Evolutionary conservation across 92 coral and sea anemone species (phyloP).

Genomic region (Palythoa heliodiscus): DNA sequence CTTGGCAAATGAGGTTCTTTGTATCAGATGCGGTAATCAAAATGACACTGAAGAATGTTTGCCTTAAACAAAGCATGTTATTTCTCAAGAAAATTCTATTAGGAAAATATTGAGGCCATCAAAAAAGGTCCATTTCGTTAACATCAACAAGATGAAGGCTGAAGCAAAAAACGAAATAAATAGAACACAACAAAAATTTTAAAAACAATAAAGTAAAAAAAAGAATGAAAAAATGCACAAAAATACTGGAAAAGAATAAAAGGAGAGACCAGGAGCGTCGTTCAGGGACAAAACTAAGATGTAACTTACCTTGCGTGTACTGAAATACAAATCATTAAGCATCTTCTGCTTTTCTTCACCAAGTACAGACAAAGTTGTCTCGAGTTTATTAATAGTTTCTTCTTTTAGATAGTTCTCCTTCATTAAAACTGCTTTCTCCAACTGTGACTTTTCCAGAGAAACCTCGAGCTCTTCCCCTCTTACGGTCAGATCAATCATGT

Average conservation of each 20-base stretch:
- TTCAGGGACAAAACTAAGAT: neutral
- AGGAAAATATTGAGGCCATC: too few species aligned
- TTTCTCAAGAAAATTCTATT: too few species aligned
- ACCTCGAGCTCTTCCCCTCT: conserved; percentile 71
- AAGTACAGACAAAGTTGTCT: conserved; percentile 63
- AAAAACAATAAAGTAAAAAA: neutral
- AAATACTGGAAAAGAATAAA: neutral
- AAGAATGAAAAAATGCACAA: neutral
- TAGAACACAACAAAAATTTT: too few species aligned
- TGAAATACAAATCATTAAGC: conserved; percentile 74
- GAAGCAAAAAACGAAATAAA: neutral
- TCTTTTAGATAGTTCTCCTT: conserved; percentile 70
- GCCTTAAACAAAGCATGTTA: too few species aligned
- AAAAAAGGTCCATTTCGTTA: too few species aligned
- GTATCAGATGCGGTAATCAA: too few species aligned
- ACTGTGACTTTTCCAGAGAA: conserved; percentile 59
- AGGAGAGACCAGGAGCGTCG: neutral
- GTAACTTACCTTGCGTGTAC: conserved; percentile 68
- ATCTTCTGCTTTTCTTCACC: conserved; percentile 68
- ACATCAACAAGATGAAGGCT: too few species aligned
- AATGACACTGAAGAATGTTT: too few species aligned
- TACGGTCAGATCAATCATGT: conserved; percentile 66
- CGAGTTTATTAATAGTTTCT: conserved; percentile 63
- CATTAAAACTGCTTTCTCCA: conserved; percentile 68
- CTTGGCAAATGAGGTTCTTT: too few species aligned